A percentile compares a stretch with the other conserved stretches of the same genome.
Conservation (phyloP, 2,888 invertebrate species). For the Xestia sexstrigata region DNA sequence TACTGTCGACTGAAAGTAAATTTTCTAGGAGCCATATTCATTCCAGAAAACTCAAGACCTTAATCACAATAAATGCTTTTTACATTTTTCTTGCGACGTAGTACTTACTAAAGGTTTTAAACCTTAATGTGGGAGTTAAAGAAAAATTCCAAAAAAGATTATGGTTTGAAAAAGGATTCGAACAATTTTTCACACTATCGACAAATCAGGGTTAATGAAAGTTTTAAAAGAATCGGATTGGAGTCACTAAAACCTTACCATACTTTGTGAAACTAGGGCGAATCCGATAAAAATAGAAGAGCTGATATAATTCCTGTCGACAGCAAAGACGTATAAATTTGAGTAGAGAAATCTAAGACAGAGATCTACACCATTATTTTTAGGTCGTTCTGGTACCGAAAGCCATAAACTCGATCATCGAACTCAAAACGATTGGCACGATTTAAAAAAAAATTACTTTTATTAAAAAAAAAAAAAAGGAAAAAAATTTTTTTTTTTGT, state of each 20-base stretch:
- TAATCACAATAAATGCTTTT: background rate
- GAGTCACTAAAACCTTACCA: background rate
- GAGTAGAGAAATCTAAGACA: background rate
- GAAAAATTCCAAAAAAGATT: background rate
- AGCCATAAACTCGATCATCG: too few species aligned
- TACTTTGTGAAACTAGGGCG: background rate
- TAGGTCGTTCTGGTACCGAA: too few species aligned
- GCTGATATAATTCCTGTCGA: background rate
- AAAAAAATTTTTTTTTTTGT: too few species aligned
- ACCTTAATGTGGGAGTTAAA: background rate
- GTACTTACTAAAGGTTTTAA: background rate
- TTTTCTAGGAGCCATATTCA: background rate
- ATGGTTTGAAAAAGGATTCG: background rate
- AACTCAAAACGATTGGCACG: too few species aligned
- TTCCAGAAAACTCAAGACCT: background rate
- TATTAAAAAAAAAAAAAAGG: too few species aligned
- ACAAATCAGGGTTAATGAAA: slow-evolving; percentile 4
- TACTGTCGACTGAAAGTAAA: background rate
- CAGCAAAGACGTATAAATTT: slow-evolving; percentile 12
- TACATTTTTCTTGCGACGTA: background rate
- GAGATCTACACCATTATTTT: background rate
- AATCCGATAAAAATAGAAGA: slow-evolving; percentile 3
- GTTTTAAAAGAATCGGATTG: background rate
- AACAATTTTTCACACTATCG: background rate
- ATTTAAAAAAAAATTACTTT: too few species aligned